These are phyloP conservation scores for Genyomyrus donnyi DNA, from an alignment of 2,113 vertebrate species.

Conservation along the genomic window DNA sequence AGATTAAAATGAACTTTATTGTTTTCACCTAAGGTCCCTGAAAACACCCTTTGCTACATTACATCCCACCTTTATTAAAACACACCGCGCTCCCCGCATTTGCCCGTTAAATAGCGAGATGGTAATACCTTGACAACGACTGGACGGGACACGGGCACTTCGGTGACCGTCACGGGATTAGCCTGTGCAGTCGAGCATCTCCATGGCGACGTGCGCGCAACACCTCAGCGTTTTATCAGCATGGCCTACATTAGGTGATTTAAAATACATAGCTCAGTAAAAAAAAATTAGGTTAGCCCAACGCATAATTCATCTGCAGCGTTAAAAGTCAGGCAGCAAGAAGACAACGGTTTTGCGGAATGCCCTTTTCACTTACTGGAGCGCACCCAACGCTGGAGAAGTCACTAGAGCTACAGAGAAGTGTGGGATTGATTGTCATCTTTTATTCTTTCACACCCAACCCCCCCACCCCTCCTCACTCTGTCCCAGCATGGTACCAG, in stretches of 20 bases:
- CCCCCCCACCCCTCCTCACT: background rate
- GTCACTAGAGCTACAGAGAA: background rate
- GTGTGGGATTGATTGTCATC: slow-evolving; percentile 6
- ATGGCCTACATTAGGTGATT: background rate
- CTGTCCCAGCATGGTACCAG: background rate
- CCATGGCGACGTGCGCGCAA: background rate
- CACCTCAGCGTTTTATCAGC: background rate
- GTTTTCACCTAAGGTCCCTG: background rate
- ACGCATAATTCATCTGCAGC: background rate
- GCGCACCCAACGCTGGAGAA: background rate
- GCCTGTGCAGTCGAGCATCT: background rate
- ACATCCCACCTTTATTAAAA: background rate
- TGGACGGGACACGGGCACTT: background rate
- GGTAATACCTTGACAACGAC: background rate
- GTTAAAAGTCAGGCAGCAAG: background rate
- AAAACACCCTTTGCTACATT: background rate
- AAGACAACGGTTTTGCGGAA: background rate
- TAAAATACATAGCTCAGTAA: background rate
- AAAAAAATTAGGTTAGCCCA: background rate
- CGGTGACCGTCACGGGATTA: background rate
- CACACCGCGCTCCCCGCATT: background rate
- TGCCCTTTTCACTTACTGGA: background rate
- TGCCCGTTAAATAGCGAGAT: background rate
- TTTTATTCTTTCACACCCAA: background rate
- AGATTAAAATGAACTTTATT: background rate